phyloP scores from a whole-genome alignment of 23 tunicate species.

The Ascidia mentula region DNA sequence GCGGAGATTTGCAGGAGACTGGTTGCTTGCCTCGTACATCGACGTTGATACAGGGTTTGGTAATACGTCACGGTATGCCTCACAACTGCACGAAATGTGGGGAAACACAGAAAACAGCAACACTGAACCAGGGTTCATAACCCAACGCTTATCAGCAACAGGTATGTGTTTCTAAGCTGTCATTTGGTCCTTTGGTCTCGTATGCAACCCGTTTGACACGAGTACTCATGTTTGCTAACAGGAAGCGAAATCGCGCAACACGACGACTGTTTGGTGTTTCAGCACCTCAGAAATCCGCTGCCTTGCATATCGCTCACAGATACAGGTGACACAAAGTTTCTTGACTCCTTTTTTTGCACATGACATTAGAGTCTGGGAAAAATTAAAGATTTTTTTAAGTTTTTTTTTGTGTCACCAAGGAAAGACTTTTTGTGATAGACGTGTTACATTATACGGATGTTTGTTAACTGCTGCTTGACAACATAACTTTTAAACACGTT shows the following conservation, averaged over 20 bases:
- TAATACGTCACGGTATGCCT: neutral
- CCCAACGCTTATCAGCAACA: neutral
- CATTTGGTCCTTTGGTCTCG: neutral
- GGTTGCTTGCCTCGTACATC: constrained; percentile 13
- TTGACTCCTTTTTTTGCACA: too few species aligned
- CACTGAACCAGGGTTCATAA: neutral
- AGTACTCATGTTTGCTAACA: neutral
- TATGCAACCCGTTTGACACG: neutral
- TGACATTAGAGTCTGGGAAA: too few species aligned
- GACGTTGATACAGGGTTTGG: neutral
- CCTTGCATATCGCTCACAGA: constrained; percentile 72
- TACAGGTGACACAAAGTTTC: constrained; percentile 56
- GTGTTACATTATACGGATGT: too few species aligned
- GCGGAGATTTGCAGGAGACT: constrained; percentile 5
- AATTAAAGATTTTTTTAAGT: too few species aligned
- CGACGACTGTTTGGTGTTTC: constrained; percentile 53
- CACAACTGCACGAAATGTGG: neutral
- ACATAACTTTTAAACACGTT: too few species aligned
- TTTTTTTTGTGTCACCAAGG: too few species aligned
- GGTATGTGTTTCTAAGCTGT: neutral
- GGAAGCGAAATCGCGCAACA: constrained; percentile 35
- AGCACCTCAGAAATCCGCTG: constrained; percentile 28
- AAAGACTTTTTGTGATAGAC: too few species aligned
- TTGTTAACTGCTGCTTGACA: too few species aligned
- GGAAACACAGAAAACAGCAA: neutral